A percentile compares a stretch with the other conserved stretches of the same genome.
phyloP scores from a whole-genome alignment of 2,888 invertebrate genomes.

The Callyntrura guangdongensis region DNA sequence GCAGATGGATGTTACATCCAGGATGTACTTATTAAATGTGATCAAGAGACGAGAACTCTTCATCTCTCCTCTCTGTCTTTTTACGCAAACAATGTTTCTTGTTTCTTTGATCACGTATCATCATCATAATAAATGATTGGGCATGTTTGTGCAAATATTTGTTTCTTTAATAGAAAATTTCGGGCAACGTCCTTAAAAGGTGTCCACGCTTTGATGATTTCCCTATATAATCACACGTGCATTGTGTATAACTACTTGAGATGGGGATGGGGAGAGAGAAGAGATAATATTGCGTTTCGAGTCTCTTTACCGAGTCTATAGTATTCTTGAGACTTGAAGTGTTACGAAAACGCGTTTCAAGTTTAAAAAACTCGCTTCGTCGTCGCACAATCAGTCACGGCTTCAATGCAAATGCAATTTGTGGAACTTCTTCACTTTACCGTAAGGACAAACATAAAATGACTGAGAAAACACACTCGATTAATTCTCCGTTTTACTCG shows the following conservation, averaged over 20 bases:
- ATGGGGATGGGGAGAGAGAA: too few species aligned
- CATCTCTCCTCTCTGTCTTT: too few species aligned
- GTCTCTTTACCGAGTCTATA: neutral
- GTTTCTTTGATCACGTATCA: neutral
- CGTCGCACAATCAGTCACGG: neutral
- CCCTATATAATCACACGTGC: neutral
- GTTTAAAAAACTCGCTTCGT: neutral
- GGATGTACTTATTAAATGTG: too few species aligned
- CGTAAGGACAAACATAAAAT: too few species aligned
- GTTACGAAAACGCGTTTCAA: neutral
- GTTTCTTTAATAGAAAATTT: neutral
- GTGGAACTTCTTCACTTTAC: neutral
- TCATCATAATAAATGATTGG: slow-evolving; percentile 9
- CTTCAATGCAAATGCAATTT: too few species aligned
- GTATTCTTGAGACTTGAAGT: neutral
- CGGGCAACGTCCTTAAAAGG: neutral
- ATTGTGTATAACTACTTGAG: too few species aligned
- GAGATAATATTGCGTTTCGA: neutral
- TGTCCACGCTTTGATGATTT: too few species aligned
- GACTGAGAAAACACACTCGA: slow-evolving; percentile 21
- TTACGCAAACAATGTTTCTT: neutral
- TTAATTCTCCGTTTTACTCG: slow-evolving; percentile 46
- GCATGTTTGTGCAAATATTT: slow-evolving; percentile 43
- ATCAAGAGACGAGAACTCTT: too few species aligned
- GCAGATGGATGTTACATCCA: too few species aligned